These are phyloP conservation scores for Halictus rubicundus DNA, from an alignment of 1,140 invertebrate species.

Conservation along the genomic window DNA sequence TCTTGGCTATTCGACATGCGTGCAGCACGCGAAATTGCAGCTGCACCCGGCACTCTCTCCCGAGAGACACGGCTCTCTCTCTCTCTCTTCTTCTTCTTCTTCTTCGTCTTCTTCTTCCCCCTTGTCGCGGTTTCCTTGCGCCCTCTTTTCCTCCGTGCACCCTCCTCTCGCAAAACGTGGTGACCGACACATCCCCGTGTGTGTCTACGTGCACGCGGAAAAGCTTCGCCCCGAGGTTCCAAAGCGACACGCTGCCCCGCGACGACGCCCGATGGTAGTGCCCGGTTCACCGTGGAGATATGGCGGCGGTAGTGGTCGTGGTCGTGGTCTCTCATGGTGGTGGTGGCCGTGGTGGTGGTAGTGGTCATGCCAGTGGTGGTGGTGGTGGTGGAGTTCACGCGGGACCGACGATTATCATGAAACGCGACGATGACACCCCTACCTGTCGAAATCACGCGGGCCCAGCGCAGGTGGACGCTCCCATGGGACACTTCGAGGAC, in stretches of 20 bases:
- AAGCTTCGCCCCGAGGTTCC: slow-evolving; percentile 38
- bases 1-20: slow-evolving; percentile 66
- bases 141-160: not conserved
- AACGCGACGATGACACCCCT: not conserved
- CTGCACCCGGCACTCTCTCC: slow-evolving; percentile 35
- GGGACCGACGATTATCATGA: slow-evolving; percentile 25
- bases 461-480: too few relatives aligned
- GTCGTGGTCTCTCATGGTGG: slow-evolving; percentile 3
- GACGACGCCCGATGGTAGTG: slow-evolving; percentile 50
- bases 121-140: not conserved
- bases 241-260: not conserved
- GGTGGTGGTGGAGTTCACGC: slow-evolving; percentile 36
- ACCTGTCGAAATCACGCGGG: not conserved
- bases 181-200: slow-evolving; percentile 38
- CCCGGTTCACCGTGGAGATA: not conserved
- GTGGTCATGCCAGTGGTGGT: slow-evolving; percentile 42
- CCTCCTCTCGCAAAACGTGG: not conserved
- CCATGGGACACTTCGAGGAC: too few relatives aligned
- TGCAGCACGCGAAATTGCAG: slow-evolving; percentile 65
- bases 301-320: not conserved
- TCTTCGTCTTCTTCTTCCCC: not conserved
- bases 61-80: not conserved
- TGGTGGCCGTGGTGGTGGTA: slow-evolving; percentile 34
- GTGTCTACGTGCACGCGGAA: slow-evolving; percentile 44
- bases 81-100: not conserved